Evolutionary conservation across 2,888 invertebrate genomes (phyloP).

Genomic region (Eulithis testata): DNA sequence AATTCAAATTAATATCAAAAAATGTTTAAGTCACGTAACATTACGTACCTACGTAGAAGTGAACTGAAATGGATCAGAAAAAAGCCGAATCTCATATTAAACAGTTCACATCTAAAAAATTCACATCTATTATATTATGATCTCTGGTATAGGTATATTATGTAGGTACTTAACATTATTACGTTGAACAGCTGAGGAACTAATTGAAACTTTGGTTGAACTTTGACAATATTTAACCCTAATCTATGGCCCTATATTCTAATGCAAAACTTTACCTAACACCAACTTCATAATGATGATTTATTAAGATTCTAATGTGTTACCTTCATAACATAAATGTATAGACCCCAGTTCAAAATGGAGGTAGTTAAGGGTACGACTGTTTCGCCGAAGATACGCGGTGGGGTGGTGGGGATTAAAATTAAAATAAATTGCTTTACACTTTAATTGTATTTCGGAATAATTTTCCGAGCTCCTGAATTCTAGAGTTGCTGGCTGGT

Average conservation of each 20-base stretch:
- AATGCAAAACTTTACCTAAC: slow-evolving; percentile 7
- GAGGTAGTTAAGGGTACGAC: slow-evolving; percentile 61
- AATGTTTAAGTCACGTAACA: too few relatives aligned
- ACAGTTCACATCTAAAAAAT: too few relatives aligned
- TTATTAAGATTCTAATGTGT: slow-evolving; percentile 24
- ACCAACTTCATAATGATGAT: slow-evolving; percentile 25
- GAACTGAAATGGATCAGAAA: too few relatives aligned
- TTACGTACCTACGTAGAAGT: too few relatives aligned
- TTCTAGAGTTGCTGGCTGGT: slow-evolving; percentile 72
- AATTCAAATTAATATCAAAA: too few relatives aligned
- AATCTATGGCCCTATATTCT: not conserved
- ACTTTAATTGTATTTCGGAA: slow-evolving; percentile 82
- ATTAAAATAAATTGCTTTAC: slow-evolving; percentile 82
- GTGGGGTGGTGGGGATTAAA: slow-evolving; percentile 70
- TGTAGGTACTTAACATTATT: too few relatives aligned
- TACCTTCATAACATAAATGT: slow-evolving; percentile 47
- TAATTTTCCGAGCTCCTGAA: slow-evolving; percentile 83
- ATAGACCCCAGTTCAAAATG: slow-evolving; percentile 65
- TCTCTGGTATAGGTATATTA: too few relatives aligned
- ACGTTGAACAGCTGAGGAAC: too few relatives aligned
- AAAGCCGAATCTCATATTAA: too few relatives aligned
- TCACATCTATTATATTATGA: too few relatives aligned
- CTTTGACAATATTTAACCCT: too few relatives aligned
- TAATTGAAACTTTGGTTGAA: too few relatives aligned
- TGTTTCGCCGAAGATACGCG: slow-evolving; percentile 52